Conservation (phyloP, 2,797 vertebrate species). For the Benthosema pterotum region DNA sequence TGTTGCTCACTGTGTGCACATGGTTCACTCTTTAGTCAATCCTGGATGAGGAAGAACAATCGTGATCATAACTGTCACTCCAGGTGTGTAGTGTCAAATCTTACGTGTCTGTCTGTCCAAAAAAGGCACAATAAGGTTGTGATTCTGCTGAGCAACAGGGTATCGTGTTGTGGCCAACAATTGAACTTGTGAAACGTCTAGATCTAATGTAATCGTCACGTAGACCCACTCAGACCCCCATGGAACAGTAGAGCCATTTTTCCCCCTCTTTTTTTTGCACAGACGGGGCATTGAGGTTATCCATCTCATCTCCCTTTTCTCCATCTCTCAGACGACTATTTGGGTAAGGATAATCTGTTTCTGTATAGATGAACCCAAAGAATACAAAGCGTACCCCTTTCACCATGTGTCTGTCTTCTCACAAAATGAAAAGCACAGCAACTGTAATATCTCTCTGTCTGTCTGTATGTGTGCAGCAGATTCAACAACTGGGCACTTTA, state of each 20-base stretch:
- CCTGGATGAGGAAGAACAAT: constrained; percentile 39
- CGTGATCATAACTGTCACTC: constrained; percentile 30
- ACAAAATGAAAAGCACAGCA: constrained; percentile 38
- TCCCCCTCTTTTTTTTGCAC: too few species aligned
- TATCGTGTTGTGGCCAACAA: constrained; percentile 41
- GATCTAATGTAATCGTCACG: constrained; percentile 13
- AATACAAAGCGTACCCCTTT: constrained; percentile 47
- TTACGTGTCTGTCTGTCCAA: constrained; percentile 30
- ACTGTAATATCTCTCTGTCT: constrained; percentile 5
- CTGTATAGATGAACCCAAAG: constrained; percentile 63
- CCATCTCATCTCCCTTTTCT: constrained; percentile 32
- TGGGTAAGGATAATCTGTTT: constrained; percentile 51
- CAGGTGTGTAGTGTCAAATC: constrained; percentile 12
- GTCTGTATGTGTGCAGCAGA: constrained; percentile 57
- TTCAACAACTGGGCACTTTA: constrained; percentile 69
- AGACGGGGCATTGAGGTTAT: constrained; percentile 25
- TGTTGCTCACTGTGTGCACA: constrained; percentile 15
- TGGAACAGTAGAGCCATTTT: neutral
- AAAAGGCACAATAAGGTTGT: constrained; percentile 60
- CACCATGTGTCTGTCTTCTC: constrained; percentile 45
- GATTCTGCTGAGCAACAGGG: constrained; percentile 71
- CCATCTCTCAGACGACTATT: constrained; percentile 53
- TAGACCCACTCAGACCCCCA: neutral
- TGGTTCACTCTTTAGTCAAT: constrained; percentile 30
- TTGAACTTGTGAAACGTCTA: constrained; percentile 23